These are phyloP conservation scores for Aphelenchoides avenae DNA, from an alignment of 1,140 invertebrate genomes.

Conservation along the genomic window DNA sequence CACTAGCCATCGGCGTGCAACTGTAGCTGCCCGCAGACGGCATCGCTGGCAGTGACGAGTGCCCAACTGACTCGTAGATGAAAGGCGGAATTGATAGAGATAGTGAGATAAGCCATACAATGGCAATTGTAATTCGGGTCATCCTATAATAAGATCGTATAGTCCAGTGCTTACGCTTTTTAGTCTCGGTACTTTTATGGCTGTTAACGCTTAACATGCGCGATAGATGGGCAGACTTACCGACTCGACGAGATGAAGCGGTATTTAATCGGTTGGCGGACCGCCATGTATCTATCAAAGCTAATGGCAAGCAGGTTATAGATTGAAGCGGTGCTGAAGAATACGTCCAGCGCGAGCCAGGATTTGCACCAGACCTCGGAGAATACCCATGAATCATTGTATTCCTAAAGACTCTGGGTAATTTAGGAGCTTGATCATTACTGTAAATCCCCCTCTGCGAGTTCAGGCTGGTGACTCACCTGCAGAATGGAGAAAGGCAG, in stretches of 20 bases:
- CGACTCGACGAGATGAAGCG: conserved; percentile 53
- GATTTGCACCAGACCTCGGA: conserved; percentile 59
- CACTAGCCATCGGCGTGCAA: conserved; percentile 48
- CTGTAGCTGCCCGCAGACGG: conserved; percentile 18
- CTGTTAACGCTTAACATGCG: not conserved
- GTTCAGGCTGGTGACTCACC: conserved; percentile 25
- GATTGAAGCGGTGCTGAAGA: conserved; percentile 62
- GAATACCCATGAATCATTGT: conserved; percentile 59
- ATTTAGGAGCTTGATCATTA: no score
- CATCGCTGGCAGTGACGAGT: conserved; percentile 8
- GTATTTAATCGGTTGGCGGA: conserved; percentile 60
- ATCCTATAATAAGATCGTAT: no score
- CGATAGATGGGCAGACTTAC: conserved; percentile 14
- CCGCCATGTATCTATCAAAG: conserved; percentile 62
- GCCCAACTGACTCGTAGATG: conserved; percentile 40
- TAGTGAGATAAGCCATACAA: conserved; percentile 52
- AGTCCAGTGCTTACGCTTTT: no score
- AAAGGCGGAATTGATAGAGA: conserved; percentile 43
- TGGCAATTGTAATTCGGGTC: conserved; percentile 48
- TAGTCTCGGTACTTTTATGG: not conserved
- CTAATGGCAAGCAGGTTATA: conserved; percentile 62
- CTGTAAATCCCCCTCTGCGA: conserved; percentile 1
- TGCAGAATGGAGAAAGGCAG: conserved; percentile 60
- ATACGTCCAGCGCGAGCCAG: conserved; percentile 63
- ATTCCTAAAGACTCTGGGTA: conserved; percentile 43